These are phyloP conservation scores for Octomys mimax DNA, from an alignment of 2,797 vertebrate species.

Conservation along the genomic window DNA sequence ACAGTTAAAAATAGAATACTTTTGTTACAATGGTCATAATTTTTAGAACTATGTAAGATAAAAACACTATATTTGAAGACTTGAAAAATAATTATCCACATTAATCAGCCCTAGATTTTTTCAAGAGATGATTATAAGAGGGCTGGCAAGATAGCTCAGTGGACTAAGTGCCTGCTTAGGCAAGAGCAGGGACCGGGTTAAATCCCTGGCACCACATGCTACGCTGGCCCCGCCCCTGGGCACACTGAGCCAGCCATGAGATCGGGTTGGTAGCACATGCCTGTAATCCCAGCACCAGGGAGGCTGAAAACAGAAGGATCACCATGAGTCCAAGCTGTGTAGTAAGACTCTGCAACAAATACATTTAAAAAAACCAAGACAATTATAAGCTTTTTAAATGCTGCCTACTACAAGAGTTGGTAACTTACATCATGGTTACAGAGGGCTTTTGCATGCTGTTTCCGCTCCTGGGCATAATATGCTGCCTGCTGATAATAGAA, in stretches of 20 bases:
- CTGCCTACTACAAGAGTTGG: neutral
- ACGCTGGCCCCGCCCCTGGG: no score
- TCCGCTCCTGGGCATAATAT: constrained; percentile 96
- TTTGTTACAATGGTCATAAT: neutral
- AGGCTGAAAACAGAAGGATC: no score
- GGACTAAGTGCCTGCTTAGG: no score
- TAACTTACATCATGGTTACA: constrained; percentile 92
- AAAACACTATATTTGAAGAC: constrained; percentile 2
- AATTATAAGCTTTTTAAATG: neutral
- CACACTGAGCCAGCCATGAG: no score
- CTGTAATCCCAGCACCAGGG: no score
- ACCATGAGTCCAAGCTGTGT: no score
- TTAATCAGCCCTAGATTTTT: neutral
- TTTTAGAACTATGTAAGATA: neutral
- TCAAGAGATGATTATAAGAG: neutral
- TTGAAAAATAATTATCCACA: neutral
- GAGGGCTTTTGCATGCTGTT: constrained; percentile 92
- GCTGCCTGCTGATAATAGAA: constrained; percentile 99
- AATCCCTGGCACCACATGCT: no score
- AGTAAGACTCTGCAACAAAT: no score
- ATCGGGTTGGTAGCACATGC: no score
- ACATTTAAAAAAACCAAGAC: no score
- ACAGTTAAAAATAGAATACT: neutral
- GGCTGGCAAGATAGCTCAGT: no score
- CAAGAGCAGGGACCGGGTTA: no score